Evolutionary conservation across 2,113 vertebrate species (phyloP).

Genomic region (Phrynosoma platyrhinos): DNA sequence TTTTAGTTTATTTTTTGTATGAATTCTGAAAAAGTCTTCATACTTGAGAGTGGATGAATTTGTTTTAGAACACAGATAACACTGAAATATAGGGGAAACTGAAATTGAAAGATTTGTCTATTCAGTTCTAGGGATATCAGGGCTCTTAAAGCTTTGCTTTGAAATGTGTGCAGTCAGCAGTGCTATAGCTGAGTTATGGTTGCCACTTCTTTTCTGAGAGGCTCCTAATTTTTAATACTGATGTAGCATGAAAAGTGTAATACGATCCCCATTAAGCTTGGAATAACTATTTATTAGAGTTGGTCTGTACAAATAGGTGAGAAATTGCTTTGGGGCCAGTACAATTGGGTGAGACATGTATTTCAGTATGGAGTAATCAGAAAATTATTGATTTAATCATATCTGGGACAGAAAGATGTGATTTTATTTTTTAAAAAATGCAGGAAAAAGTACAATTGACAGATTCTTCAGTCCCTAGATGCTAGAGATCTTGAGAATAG

Average conservation of each 20-base stretch:
- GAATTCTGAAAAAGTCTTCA: too few species aligned
- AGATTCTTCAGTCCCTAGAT: too few species aligned
- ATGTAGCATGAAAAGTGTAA: background rate
- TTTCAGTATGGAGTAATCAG: background rate
- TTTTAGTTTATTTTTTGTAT: too few species aligned
- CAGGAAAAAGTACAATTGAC: background rate
- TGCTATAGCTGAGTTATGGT: background rate
- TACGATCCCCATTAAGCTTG: background rate
- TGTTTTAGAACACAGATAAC: too few species aligned
- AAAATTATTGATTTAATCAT: background rate
- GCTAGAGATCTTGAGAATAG: too few species aligned
- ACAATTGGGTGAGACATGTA: background rate
- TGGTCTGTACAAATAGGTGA: background rate
- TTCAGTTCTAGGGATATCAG: too few species aligned
- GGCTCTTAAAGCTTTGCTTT: too few species aligned
- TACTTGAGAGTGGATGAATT: too few species aligned
- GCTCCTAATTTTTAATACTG: background rate
- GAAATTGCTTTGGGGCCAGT: background rate
- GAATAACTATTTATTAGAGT: background rate
- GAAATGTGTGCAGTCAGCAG: background rate
- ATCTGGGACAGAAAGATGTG: background rate
- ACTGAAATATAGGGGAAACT: too few species aligned
- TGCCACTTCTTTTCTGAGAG: background rate
- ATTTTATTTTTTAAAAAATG: background rate
- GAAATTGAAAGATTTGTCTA: too few species aligned